Conservation (phyloP, 1,140 invertebrate genomes). For the Zaprionus nigranus region DNA sequence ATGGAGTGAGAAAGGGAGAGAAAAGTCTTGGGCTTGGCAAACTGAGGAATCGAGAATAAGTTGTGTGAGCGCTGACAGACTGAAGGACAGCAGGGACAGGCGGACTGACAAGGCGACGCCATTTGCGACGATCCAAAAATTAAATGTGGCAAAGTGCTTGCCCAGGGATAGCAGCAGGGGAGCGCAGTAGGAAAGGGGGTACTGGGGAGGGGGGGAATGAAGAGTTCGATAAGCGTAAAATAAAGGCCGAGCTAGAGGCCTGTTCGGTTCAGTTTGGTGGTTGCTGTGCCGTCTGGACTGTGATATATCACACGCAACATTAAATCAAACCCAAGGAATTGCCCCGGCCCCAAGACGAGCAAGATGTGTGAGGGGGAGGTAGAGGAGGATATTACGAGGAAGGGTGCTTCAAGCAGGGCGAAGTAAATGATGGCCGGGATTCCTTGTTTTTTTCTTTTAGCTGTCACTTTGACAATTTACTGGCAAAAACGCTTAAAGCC, state of each 20-base stretch:
- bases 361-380: conserved; percentile 43
- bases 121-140: conserved; percentile 48
- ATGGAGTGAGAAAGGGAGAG: conserved; percentile 5
- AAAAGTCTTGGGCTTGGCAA: conserved; percentile 22
- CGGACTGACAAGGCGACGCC: conserved; percentile 32
- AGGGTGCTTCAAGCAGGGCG: neutral
- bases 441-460: conserved; percentile 36
- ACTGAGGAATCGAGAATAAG: conserved; percentile 57
- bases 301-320: conserved; percentile 80
- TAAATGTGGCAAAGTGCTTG: conserved; percentile 71
- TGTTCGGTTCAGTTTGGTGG: conserved; percentile 3
- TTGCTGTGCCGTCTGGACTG: conserved; percentile 49
- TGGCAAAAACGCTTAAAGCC: conserved; percentile 55
- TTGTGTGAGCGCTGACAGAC: conserved; percentile 63
- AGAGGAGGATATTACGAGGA: conserved; percentile 1
- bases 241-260: conserved; percentile 59
- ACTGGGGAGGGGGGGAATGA: conserved; percentile 9
- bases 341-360: conserved; percentile 35
- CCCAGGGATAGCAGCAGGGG: conserved; percentile 10
- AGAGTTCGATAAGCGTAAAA: conserved; percentile 70
- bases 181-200: neutral
- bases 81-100: conserved; percentile 33
- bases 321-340: conserved; percentile 74
- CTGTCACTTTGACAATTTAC: conserved; percentile 84
- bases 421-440: conserved; percentile 57